Evolutionary conservation across 2,113 vertebrate species (phyloP), one percentile per base, ranked within the genome.

Genomic region (Platichthys stellatus): DNA sequence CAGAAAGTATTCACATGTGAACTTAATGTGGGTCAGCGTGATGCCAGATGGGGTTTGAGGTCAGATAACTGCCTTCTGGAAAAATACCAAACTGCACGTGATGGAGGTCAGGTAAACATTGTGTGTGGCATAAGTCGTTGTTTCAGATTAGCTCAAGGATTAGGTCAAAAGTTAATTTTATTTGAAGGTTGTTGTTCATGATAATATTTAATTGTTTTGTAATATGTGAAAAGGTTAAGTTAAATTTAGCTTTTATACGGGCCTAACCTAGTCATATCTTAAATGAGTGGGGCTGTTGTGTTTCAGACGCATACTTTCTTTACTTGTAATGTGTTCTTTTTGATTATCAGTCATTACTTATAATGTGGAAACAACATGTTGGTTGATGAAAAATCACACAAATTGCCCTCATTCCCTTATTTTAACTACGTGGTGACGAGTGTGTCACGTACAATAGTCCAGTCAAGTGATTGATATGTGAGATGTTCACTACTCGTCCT

Each of bases 21-120:
- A 51, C 17, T 5, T 51, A 51, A 51, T 51, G 17, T 51, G 47
- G 7, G 47, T 18, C 47, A 17, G 17, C 47, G 7, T 18, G 47
- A 51, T 51, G 47, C 47, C 47, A 69, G 20, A 10, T 67, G 58
- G 57, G 67, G 81, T 83, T 84, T 78, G 73, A 78, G 84, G 79
- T 89, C 79, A 88, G 80, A 57, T 64, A 71, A 89, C 78, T 58
- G 49, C 58, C 59, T 18, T 59, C 79, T 77, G 57, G 66, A 80
- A 82, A 83, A 83, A 75, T 68, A 75, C 58, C 61, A 69, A 57
- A 63, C 74, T 76, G 24, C n/a, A n/a, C 63, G 71, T 60, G 20
- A 67, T 54, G 72, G 56, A 75, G 72, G 61, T 82, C 66, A 60
- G 69, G 85, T 70, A 85, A 81, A 82, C 54, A 66, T 71, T 81